Base-by-base conservation (phyloP, 2,113 vertebrate genomes). In the Patagioenas fasciata region DNA sequence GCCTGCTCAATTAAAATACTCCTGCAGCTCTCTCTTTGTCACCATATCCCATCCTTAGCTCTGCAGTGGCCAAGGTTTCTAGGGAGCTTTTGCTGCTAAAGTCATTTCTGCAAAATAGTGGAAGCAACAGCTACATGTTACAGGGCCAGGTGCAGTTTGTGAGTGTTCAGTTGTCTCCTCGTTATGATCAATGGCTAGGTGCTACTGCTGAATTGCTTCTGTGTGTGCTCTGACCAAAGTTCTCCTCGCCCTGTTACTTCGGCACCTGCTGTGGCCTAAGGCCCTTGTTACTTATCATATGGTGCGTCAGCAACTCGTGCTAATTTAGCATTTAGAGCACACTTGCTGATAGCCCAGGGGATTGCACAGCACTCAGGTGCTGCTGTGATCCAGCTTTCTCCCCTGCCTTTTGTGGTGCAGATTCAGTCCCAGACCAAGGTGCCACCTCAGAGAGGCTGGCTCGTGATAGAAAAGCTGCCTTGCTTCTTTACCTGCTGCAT, bases 81-180 rank as follows among this genome's bases (percentile, higher is more conserved):
- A 92, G 90, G 66, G 94, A 92, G 88, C 83, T 91, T 91, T 88
- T 89, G 95, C 90, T 93, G 77, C 69, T 75, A 5, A 64, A 70
- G 71, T 80, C 2, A 19, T 88, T 91, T 51, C 72, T 3, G 4
- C 53, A 47, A 90, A 77, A n/a, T 67, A 44, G 72, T 32, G 83
- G 80, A 80, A 88, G 69, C 83, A 61, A 36, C 4, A 38, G 83
- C 48, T 64, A 20, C 36, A 14, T 9, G 1, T 89, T n/a, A 24
- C 0, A 10, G 84, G 86, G 42, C 26, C 88, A 81, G 81, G 57
- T 87, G 29, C 60, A 67, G 44, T 84, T 85, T 65, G 44, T 40
- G 61, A 81, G 67, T 34, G 75, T 73, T 85, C 77, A 57, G 23
- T 72, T 89, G 54, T 92, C 57, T 90, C 48, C 48, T 80, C 15